A percentile compares a stretch with the other conserved stretches of the same genome.
Conservation (phyloP, 2,888 invertebrate species). For the Heliconius cydno region DNA sequence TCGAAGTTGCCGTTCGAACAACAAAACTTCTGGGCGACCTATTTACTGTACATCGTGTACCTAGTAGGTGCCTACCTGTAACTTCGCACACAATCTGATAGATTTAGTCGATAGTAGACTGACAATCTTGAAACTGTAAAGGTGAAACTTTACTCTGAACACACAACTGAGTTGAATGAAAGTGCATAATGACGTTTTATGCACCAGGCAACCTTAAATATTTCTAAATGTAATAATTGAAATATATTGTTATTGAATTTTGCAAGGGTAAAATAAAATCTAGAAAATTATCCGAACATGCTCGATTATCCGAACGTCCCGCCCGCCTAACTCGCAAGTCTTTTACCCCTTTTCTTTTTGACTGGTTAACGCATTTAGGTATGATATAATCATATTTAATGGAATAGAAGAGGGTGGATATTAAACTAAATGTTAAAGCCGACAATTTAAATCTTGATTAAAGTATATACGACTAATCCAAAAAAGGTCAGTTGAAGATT, state of each 20-base stretch:
- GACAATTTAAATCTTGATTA: background rate
- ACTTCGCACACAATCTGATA: constrained; percentile 47
- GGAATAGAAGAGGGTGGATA: too few relatives aligned
- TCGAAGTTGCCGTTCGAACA: constrained; percentile 55
- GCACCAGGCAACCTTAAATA: background rate
- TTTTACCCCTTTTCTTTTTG: background rate
- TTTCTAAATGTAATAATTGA: background rate
- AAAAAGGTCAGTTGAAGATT: too few relatives aligned
- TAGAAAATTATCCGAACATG: background rate
- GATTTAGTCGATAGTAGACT: constrained; percentile 49
- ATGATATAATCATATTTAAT: too few relatives aligned
- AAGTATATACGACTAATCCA: background rate
- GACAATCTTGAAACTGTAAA: constrained; percentile 44
- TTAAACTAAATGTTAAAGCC: background rate
- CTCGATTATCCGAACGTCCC: background rate
- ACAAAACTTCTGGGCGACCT: constrained; percentile 50
- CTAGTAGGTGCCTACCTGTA: constrained; percentile 39
- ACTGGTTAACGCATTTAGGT: background rate
- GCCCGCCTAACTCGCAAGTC: background rate
- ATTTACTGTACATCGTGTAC: constrained; percentile 53
- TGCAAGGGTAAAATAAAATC: background rate
- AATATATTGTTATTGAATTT: background rate
- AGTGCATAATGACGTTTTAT: constrained; percentile 24
- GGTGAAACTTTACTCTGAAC: constrained; percentile 43
- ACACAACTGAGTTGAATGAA: constrained; percentile 36